Evolutionary conservation across 2,797 vertebrate species (phyloP).

Genomic region (Spatula versicolor): DNA sequence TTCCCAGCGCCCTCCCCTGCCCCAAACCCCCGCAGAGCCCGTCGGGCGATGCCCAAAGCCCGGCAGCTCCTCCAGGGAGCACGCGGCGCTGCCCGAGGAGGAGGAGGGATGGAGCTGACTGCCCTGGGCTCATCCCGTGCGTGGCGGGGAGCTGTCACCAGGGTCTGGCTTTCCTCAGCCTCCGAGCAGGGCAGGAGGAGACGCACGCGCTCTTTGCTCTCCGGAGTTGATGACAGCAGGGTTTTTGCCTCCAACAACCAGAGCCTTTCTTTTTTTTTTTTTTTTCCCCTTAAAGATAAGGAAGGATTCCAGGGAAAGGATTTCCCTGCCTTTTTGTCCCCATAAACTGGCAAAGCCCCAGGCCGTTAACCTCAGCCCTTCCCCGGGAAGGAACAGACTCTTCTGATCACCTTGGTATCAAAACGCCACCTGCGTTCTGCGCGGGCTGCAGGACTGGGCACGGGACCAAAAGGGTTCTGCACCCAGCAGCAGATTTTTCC

Average conservation of each 20-base stretch:
- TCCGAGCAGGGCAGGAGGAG: background rate
- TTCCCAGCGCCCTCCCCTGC: background rate
- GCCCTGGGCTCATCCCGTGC: background rate
- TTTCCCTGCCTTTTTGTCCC: background rate
- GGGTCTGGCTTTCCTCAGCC: background rate
- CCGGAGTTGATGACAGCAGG: background rate
- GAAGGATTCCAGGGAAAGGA: background rate
- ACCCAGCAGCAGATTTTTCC: background rate
- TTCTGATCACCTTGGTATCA: fast-evolving
- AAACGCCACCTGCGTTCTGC: fast-evolving
- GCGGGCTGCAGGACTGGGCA: background rate
- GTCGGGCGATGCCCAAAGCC: background rate
- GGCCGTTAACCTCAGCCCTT: background rate
- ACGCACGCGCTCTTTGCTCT: background rate
- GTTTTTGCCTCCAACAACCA: background rate
- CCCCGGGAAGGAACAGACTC: fast-evolving
- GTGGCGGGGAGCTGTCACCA: fast-evolving
- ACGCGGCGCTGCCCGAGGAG: background rate
- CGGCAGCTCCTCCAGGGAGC: background rate
- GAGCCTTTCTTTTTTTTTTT: no score
- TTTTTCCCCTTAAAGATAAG: background rate
- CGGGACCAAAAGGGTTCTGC: background rate
- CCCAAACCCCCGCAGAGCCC: background rate
- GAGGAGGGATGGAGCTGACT: background rate
- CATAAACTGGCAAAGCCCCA: background rate